phyloP scores from a whole-genome alignment of 92 coral and sea anemone genomes.

The Paragorgia papillata region DNA sequence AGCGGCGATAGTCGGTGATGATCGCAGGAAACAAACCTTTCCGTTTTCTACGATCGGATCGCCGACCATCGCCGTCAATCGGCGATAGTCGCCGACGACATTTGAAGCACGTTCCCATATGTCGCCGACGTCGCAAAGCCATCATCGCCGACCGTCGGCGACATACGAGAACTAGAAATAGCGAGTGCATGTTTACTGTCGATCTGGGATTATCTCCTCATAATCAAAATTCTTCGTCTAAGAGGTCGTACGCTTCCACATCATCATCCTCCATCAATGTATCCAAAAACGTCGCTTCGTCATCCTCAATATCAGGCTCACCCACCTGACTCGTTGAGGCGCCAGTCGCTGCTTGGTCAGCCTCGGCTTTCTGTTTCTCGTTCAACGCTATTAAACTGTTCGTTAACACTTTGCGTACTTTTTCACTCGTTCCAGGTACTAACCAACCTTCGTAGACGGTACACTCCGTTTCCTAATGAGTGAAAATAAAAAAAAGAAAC shows the following conservation, averaged over 20 bases:
- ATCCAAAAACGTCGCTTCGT: constrained; percentile 72
- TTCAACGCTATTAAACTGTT: constrained; percentile 60
- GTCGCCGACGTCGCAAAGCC: too few relatives aligned
- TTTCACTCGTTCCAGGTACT: constrained; percentile 76
- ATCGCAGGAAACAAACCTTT: too few relatives aligned
- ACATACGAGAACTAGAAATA: too few relatives aligned
- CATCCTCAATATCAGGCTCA: constrained; percentile 55
- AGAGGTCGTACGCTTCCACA: constrained; percentile 80
- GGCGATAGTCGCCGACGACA: too few relatives aligned
- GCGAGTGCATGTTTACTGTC: too few relatives aligned
- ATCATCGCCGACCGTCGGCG: too few relatives aligned
- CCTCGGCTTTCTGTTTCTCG: constrained; percentile 59
- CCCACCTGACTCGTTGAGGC: constrained; percentile 3
- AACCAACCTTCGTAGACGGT: constrained; percentile 90
- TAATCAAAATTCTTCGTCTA: constrained; percentile 50
- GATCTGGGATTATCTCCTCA: neutral
- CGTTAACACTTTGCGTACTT: constrained; percentile 74
- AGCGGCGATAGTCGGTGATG: too few relatives aligned
- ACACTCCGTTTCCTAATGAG: constrained; percentile 75
- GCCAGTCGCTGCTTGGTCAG: constrained; percentile 34
- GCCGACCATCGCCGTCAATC: too few relatives aligned
- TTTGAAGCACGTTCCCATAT: too few relatives aligned
- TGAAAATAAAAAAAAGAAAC: neutral
- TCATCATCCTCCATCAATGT: constrained; percentile 84
- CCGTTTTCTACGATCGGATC: too few relatives aligned